A percentile compares a stretch with the other conserved stretches of the same genome.
Conservation (phyloP, 2,797 vertebrate species). For the Crax fasciolata region DNA sequence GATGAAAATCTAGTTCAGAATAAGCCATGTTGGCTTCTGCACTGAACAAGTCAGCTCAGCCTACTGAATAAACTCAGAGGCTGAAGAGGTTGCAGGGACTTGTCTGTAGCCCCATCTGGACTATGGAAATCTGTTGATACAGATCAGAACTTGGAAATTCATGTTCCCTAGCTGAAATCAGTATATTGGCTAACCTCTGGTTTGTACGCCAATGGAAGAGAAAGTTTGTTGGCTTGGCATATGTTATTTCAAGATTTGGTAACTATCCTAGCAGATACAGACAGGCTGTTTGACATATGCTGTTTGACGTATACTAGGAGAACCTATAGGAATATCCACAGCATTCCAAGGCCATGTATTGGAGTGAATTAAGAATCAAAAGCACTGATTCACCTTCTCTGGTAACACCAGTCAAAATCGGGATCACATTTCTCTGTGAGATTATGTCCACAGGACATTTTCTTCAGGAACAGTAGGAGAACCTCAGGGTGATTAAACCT, state of each 20-base stretch:
- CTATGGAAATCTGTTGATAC: slow-evolving; percentile 7
- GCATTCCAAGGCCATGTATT: background rate
- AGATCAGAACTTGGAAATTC: slow-evolving; percentile 31
- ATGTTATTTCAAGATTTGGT: slow-evolving; percentile 23
- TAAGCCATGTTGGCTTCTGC: background rate
- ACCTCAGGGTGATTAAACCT: background rate
- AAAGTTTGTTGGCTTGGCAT: slow-evolving; percentile 32
- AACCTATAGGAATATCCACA: background rate
- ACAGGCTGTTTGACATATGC: slow-evolving; percentile 38
- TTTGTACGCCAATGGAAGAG: background rate
- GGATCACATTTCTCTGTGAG: background rate
- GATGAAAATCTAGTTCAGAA: slow-evolving; percentile 1
- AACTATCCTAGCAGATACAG: slow-evolving; percentile 31
- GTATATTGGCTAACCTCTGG: slow-evolving; percentile 55
- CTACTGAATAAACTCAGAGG: slow-evolving; percentile 1
- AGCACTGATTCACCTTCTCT: background rate
- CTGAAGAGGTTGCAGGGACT: slow-evolving; percentile 16
- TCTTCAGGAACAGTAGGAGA: background rate
- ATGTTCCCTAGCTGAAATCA: slow-evolving; percentile 4
- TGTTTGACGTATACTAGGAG: background rate
- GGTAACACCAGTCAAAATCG: background rate
- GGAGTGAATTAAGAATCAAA: background rate
- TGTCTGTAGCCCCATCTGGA: slow-evolving; percentile 30
- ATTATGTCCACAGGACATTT: background rate
- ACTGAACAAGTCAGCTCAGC: background rate